Conservation (phyloP, 2,797 vertebrate species). For the Acanthurus tractus region DNA sequence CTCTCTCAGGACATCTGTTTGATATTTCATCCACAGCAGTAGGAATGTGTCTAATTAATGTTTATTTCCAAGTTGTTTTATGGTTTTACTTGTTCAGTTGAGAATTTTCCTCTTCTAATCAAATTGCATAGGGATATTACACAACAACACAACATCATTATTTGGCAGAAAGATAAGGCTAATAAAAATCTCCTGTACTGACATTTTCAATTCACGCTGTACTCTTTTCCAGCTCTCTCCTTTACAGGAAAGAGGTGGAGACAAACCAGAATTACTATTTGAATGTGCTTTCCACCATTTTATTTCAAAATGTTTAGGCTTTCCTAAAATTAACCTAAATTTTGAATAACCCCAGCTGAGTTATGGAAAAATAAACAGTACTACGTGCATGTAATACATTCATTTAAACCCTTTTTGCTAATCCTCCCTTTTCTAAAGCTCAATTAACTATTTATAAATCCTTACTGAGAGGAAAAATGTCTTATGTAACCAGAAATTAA, state of each 20-base stretch:
- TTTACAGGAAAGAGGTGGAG: constrained; percentile 35
- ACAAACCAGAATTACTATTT: neutral
- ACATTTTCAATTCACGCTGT: constrained; percentile 13
- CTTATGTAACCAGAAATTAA: constrained; percentile 39
- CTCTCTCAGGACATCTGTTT: neutral
- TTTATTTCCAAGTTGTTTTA: neutral
- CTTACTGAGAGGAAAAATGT: constrained; percentile 9
- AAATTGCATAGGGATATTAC: too few relatives aligned
- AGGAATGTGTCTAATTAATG: constrained; percentile 5
- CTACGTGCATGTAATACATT: neutral
- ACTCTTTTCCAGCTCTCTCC: constrained; percentile 34
- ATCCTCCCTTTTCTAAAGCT: neutral
- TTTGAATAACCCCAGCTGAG: neutral
- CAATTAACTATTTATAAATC: neutral
- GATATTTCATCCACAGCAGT: constrained; percentile 11
- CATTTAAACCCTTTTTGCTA: neutral
- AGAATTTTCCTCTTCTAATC: neutral
- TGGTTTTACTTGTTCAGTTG: neutral
- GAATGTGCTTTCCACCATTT: constrained; percentile 21
- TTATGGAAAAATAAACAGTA: neutral
- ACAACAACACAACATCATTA: constrained; percentile 18
- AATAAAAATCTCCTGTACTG: constrained; percentile 18
- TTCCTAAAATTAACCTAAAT: neutral
- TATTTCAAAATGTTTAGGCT: neutral
- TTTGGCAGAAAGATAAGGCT: constrained; percentile 30